A percentile compares a stretch with the other conserved stretches of the same genome.
Evolutionary conservation across 2,113 vertebrate genomes (phyloP).

Genomic region (Passer domesticus): DNA sequence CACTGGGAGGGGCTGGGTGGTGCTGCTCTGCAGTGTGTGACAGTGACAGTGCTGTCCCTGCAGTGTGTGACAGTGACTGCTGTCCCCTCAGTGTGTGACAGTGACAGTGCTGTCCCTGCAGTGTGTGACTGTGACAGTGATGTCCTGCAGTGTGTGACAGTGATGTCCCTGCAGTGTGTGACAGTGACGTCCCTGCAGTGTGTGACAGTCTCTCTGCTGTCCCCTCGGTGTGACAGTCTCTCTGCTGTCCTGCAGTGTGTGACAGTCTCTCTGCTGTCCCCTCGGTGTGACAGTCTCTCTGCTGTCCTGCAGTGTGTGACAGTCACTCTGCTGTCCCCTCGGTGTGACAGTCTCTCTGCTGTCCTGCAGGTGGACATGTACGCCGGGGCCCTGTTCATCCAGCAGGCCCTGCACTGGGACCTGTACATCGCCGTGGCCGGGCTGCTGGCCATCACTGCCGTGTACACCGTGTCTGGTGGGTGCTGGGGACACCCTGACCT

Average conservation of each 20-base stretch:
- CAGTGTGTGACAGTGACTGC: neutral
- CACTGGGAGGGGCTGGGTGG: fast-evolving
- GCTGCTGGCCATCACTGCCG: conserved; percentile 82
- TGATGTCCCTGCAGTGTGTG: conserved; percentile 47
- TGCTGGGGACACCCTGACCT: neutral
- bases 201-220: conserved; percentile 46
- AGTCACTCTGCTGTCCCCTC: neutral
- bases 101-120: neutral
- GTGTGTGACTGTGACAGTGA: neutral
- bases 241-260: fast-evolving
- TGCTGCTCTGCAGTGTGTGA: conserved; percentile 25
- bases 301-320: fast-evolving
- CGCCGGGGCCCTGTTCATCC: conserved; percentile 93
- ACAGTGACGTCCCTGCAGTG: fast-evolving
- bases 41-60: fast-evolving
- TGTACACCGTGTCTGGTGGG: conserved; percentile 91
- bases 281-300: no score
- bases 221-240: neutral
- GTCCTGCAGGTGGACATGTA: conserved; percentile 92
- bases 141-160: neutral
- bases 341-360: no score
- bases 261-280: no score
- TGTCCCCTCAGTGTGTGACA: neutral
- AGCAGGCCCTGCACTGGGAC: conserved; percentile 91
- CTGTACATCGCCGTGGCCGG: conserved; percentile 87